Evolutionary conservation across 2,888 invertebrate genomes (phyloP).

Genomic region (Drosophila neonasuta): DNA sequence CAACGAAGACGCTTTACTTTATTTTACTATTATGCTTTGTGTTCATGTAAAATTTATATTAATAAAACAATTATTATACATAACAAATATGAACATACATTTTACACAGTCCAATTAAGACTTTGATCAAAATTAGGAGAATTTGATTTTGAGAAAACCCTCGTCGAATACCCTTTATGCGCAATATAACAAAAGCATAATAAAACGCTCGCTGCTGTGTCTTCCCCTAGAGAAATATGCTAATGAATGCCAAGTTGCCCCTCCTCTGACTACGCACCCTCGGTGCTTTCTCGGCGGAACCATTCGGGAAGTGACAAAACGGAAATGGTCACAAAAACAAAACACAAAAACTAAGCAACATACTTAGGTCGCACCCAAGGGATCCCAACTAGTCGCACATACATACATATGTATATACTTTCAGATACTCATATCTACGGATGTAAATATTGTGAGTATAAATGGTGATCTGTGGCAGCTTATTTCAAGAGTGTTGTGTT

Average conservation of each 20-base stretch:
- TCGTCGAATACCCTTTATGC: slow-evolving; percentile 65
- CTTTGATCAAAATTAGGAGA: slow-evolving; percentile 42
- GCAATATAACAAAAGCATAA: slow-evolving; percentile 66
- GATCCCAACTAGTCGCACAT: slow-evolving; percentile 53
- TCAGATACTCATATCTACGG: slow-evolving; percentile 4
- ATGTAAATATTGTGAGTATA: slow-evolving; percentile 24
- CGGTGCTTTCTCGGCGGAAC: not conserved
- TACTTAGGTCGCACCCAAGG: slow-evolving; percentile 71
- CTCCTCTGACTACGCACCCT: slow-evolving; percentile 8
- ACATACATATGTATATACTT: slow-evolving; percentile 8
- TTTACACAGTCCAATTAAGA: slow-evolving; percentile 2
- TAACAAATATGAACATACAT: slow-evolving; percentile 5
- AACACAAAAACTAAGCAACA: slow-evolving; percentile 64
- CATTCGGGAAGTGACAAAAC: slow-evolving; percentile 51
- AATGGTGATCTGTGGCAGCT: slow-evolving; percentile 20
- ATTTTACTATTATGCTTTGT: too few relatives aligned
- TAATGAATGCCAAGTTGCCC: slow-evolving; percentile 66
- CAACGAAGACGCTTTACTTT: too few relatives aligned
- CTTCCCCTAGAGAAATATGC: slow-evolving; percentile 71
- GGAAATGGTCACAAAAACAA: slow-evolving; percentile 56
- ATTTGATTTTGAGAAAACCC: slow-evolving; percentile 64
- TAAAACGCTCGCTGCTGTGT: slow-evolving; percentile 56
- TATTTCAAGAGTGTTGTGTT: slow-evolving; percentile 25
- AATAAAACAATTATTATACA: not conserved
- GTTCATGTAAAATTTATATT: too few relatives aligned